Percentiles rank a stretch among this genome's conserved stretches.
Conservation (phyloP, 2,888 invertebrate species). For the Bhutanitis thaidina region DNA sequence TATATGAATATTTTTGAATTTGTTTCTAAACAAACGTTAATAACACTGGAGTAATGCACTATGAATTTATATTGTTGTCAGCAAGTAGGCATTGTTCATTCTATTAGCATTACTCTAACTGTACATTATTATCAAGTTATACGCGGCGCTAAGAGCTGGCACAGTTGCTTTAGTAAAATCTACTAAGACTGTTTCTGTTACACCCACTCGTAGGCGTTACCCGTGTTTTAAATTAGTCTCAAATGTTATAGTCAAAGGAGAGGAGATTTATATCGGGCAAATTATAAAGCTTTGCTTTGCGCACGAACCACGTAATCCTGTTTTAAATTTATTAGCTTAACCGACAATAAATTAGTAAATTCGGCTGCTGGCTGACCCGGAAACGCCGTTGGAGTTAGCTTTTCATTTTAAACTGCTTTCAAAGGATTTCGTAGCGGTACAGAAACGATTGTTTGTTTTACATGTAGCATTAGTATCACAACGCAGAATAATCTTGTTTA, state of each 20-base stretch:
- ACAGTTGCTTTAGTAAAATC: background rate
- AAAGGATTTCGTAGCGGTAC: conserved; percentile 31
- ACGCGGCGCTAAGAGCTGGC: background rate
- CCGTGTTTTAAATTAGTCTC: conserved; percentile 29
- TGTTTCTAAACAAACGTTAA: conserved; percentile 22
- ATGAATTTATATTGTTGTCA: conserved; percentile 9
- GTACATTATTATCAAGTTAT: background rate
- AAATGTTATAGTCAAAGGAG: conserved; percentile 51
- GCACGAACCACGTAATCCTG: conserved; percentile 70
- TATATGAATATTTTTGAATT: conserved; percentile 24
- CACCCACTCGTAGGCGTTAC: conserved; percentile 18
- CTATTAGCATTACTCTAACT: conserved; percentile 3
- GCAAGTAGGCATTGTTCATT: background rate
- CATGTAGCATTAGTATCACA: background rate
- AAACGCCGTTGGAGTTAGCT: conserved; percentile 62
- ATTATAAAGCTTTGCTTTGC: conserved; percentile 73
- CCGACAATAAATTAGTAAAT: conserved; percentile 74
- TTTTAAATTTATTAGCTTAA: conserved; percentile 75
- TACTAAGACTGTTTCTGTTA: conserved; percentile 11
- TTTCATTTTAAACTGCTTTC: conserved; percentile 52
- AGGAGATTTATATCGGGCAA: conserved; percentile 69
- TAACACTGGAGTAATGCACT: background rate
- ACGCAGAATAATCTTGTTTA: background rate
- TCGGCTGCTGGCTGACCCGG: conserved; percentile 68
- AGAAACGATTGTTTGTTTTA: background rate